Evolutionary conservation across 2,888 invertebrate genomes (phyloP).

Genomic region (Orthosia gothica): DNA sequence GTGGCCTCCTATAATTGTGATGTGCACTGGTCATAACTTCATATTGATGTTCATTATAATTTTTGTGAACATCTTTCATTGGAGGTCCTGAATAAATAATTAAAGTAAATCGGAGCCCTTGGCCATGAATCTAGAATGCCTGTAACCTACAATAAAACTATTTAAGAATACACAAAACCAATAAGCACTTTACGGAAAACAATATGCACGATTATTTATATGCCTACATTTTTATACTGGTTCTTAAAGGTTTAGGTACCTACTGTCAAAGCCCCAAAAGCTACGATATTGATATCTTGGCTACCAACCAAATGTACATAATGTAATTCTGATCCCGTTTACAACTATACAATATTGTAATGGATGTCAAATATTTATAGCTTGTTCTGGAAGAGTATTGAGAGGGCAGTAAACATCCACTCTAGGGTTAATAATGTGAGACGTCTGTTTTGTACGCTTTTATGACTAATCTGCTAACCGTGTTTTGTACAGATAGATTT

Average conservation of each 20-base stretch:
- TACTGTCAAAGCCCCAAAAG: constrained; percentile 22
- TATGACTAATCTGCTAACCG: neutral
- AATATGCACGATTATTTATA: constrained; percentile 1
- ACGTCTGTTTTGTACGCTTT: constrained; percentile 3
- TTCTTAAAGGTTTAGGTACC: constrained; percentile 2
- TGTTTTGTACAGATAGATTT: too few species aligned
- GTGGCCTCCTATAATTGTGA: too few species aligned
- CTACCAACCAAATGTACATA: constrained; percentile 50
- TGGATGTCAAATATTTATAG: constrained; percentile 43
- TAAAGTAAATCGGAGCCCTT: too few species aligned
- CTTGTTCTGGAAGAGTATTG: constrained; percentile 11
- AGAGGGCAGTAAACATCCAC: constrained; percentile 4
- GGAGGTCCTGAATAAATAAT: too few species aligned
- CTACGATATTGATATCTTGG: constrained; percentile 53
- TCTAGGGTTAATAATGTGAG: neutral
- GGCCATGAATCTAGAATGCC: too few species aligned
- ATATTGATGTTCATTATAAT: too few species aligned
- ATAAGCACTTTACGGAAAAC: neutral
- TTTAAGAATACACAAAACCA: too few species aligned
- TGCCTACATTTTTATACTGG: neutral
- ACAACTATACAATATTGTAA: constrained; percentile 41
- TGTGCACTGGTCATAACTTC: too few species aligned
- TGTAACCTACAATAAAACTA: too few species aligned
- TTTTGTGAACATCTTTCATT: too few species aligned
- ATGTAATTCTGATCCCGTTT: constrained; percentile 47